These are phyloP conservation scores for Sebastes schlegelii DNA, from an alignment of 2,113 vertebrate genomes.

Conservation along the genomic window DNA sequence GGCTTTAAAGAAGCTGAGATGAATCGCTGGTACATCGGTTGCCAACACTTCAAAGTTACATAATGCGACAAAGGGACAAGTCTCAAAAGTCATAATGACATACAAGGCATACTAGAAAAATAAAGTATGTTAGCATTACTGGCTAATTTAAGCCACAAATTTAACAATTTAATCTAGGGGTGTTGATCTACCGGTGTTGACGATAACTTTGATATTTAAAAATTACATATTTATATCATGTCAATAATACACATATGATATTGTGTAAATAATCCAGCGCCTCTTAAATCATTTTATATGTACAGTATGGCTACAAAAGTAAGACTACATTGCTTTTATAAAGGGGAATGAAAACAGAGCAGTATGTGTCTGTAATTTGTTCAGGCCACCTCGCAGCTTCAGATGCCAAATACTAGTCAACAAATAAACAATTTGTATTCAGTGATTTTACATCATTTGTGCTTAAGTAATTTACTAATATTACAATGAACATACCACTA, in stretches of 20 bases:
- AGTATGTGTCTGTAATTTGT: background rate
- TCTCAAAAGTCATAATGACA: conserved; percentile 1
- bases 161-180: too few species aligned
- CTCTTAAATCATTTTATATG: too few species aligned
- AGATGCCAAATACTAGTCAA: background rate
- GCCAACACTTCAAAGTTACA: background rate
- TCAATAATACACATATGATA: too few species aligned
- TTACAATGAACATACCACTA: background rate
- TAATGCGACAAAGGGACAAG: background rate
- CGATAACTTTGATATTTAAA: too few species aligned
- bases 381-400: background rate
- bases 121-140: background rate
- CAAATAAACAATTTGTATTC: background rate
- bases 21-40: conserved; percentile 1
- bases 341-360: background rate
- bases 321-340: background rate
- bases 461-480: background rate
- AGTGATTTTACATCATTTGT: background rate
- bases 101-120: background rate
- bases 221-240: too few species aligned
- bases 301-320: background rate
- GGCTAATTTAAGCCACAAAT: background rate
- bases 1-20: conserved; percentile 1
- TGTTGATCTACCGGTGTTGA: too few species aligned
- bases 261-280: too few species aligned